Evolutionary conservation across 2,797 vertebrate genomes (phyloP).

Genomic region (Acanthurus leucopareius): DNA sequence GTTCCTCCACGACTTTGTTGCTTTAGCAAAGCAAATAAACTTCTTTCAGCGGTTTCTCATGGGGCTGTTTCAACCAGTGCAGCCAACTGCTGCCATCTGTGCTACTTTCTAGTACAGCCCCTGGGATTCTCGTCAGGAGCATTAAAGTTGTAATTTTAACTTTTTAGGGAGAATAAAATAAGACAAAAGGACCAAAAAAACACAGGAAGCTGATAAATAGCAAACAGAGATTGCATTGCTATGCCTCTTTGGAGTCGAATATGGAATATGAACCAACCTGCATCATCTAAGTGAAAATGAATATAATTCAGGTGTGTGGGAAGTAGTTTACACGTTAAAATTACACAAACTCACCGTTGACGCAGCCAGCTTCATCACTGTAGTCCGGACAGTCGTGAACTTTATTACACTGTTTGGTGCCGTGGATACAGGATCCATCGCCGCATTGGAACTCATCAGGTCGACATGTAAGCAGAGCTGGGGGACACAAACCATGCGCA

Average conservation of each 20-base stretch:
- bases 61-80: slow-evolving; percentile 24
- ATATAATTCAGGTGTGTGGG: not conserved
- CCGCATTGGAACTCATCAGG: slow-evolving; percentile 97
- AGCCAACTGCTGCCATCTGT: slow-evolving; percentile 57
- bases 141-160: slow-evolving; percentile 34
- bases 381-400: slow-evolving; percentile 93
- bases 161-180: slow-evolving; percentile 30
- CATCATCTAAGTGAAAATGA: not conserved
- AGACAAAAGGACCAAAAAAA: not conserved
- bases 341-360: slow-evolving; percentile 84
- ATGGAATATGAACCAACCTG: not conserved
- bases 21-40: slow-evolving; percentile 7
- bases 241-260: not conserved
- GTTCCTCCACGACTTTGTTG: slow-evolving; percentile 6
- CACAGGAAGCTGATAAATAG: not conserved
- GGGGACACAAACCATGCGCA: slow-evolving; percentile 34
- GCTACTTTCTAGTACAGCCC: slow-evolving; percentile 14
- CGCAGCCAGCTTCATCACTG: slow-evolving; percentile 94
- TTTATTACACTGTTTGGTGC: slow-evolving; percentile 93
- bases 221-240: not conserved
- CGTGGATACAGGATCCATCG: slow-evolving; percentile 93
- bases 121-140: slow-evolving; percentile 28
- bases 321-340: not conserved
- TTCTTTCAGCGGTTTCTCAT: slow-evolving; percentile 43
- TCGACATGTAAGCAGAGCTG: slow-evolving; percentile 91